Evolutionary conservation across 23 tunicate species (phyloP), one percentile per base, ranked within the genome.

Genomic region (Ciona savignyi): DNA sequence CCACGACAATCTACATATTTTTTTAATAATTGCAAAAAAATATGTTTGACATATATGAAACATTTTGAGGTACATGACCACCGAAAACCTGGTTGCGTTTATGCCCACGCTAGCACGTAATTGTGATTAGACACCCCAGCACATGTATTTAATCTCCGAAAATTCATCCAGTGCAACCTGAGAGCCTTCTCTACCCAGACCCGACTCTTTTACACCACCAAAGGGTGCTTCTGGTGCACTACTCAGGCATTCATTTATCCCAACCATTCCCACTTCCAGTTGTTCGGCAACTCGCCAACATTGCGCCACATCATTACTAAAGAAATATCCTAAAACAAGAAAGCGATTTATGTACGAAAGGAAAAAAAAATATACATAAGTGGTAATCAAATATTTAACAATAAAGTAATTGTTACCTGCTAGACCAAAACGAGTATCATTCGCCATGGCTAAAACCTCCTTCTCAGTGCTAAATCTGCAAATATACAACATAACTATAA

Each of bases 121-220:
- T n/a, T n/a, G n/a, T n/a, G n/a, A 4, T 63, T 65, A 83, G 21
- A 89, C 60, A 25, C 89, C 97, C 91, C 91, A 93, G 75, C 98
- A 93, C 70, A 93, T 75, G 78, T 93, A 93, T 64, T 93, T 93
- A 26, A 67, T 78, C 72, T 93, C 98, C 74, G 82, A 67, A 60
- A 72, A 93, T 72, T 93, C 98, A 25, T 93, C 98, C 11, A 86
- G 29, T 2, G 82, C 98, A 33, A 65, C 62, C 6, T 29, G 26
- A 3, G 98, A 86, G 15, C 98, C 93, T 68, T 93, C 98, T 51
- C 98, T 60, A 4, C 98, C 98, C 2, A 93, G 71, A 11, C 98
- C 98, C 0, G 98, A 93, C 84, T 93, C 88, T 62, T 93, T 93
- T 29, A 81, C 85, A 35, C 98, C 98, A 27, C 98, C 98, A 70